A percentile compares a stretch with the other conserved stretches of the same genome.
Evolutionary conservation across 2,888 invertebrate species (phyloP).

Genomic region (Allacma fusca): DNA sequence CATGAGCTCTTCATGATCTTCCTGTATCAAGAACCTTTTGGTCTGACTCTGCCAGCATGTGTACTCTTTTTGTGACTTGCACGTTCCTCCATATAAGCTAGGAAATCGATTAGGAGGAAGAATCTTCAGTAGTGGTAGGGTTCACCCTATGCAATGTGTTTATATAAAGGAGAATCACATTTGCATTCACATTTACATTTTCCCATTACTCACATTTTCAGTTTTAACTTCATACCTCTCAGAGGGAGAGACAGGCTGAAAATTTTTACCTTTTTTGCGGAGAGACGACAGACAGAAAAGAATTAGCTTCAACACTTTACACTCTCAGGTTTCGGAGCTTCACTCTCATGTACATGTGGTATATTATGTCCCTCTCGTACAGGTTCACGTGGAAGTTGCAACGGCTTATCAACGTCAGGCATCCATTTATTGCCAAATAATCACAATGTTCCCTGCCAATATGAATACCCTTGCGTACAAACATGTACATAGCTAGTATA

Average conservation of each 20-base stretch:
- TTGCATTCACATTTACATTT: slow-evolving; percentile 25
- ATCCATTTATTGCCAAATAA: slow-evolving; percentile 37
- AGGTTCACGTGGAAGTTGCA: neutral
- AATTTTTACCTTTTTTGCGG: slow-evolving; percentile 19
- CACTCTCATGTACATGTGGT: no score
- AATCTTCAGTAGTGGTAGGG: no score
- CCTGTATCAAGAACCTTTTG: neutral
- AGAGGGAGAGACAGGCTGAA: neutral
- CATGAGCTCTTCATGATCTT: slow-evolving; percentile 31
- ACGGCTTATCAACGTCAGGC: slow-evolving; percentile 37
- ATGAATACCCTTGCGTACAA: no score
- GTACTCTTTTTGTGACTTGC: no score
- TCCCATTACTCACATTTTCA: slow-evolving; percentile 29
- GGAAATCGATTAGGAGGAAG: neutral
- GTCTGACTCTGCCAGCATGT: neutral
- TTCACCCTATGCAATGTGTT: no score
- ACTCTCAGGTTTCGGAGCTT: no score
- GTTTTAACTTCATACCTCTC: slow-evolving; percentile 2
- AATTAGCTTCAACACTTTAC: slow-evolving; percentile 2
- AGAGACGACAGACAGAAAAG: slow-evolving; percentile 15
- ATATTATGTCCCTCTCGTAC: no score
- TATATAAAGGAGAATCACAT: neutral
- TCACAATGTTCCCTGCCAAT: neutral
- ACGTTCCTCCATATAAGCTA: no score
- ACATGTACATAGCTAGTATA: no score